Evolutionary conservation across 2,888 invertebrate genomes (phyloP).

Genomic region (Phasia obesa): DNA sequence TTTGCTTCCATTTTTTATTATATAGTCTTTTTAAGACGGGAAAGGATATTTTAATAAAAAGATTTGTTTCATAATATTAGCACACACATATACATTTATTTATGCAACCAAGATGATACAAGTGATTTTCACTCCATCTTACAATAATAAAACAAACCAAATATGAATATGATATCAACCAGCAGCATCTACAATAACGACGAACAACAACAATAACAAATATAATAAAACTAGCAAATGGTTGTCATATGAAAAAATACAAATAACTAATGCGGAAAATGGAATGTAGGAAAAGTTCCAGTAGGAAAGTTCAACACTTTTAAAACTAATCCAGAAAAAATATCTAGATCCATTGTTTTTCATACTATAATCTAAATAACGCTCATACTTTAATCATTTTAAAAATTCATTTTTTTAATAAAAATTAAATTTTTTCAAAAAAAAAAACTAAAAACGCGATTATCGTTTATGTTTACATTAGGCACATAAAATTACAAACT

Average conservation of each 20-base stretch:
- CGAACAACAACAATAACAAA: not conserved
- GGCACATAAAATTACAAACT: too few species aligned
- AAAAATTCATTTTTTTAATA: too few species aligned
- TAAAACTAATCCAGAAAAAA: too few species aligned
- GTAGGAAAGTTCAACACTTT: too few species aligned
- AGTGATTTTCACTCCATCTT: constrained; percentile 49
- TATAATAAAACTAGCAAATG: constrained; percentile 45
- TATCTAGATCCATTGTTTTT: too few species aligned
- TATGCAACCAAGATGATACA: constrained; percentile 49
- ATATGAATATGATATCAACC: constrained; percentile 45
- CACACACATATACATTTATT: constrained; percentile 45
- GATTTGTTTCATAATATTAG: constrained; percentile 24
- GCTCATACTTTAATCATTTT: too few species aligned
- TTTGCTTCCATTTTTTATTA: not conserved
- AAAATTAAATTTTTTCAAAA: too few species aligned
- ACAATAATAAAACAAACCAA: constrained; percentile 44
- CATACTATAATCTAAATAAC: too few species aligned
- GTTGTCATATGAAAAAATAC: constrained; percentile 11
- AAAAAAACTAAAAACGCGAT: too few species aligned
- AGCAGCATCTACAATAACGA: constrained; percentile 30
- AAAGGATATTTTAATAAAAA: constrained; percentile 32
- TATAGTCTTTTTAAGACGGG: not conserved
- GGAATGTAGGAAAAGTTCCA: not conserved
- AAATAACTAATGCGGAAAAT: not conserved
- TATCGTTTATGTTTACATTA: too few species aligned